Conservation (phyloP, 2,113 vertebrate species). For the Lepus timidus region DNA sequence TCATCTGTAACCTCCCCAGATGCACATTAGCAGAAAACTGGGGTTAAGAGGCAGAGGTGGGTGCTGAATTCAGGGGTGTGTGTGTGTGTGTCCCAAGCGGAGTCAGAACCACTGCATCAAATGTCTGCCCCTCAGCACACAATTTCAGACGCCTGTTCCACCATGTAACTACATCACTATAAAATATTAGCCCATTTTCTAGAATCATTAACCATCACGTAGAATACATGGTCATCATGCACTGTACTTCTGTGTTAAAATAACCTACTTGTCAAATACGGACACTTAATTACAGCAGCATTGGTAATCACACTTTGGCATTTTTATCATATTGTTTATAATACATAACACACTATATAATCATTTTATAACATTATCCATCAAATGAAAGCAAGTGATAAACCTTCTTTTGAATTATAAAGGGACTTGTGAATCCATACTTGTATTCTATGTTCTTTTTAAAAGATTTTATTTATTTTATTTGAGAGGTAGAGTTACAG, state of each 20-base stretch:
- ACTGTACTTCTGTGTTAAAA: constrained; percentile 20
- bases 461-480: too few relatives aligned
- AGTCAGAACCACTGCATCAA: too few relatives aligned
- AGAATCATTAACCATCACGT: background rate
- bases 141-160: background rate
- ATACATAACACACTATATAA: too few relatives aligned
- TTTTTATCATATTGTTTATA: background rate
- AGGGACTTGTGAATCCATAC: background rate
- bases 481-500: too few relatives aligned
- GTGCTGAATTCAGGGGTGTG: too few relatives aligned
- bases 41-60: too few relatives aligned
- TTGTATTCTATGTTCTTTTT: background rate
- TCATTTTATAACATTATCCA: background rate
- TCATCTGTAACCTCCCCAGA: too few relatives aligned
- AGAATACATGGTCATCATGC: background rate
- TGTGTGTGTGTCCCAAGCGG: too few relatives aligned
- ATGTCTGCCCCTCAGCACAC: background rate
- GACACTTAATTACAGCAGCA: background rate
- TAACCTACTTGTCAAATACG: background rate
- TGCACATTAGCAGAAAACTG: too few relatives aligned
- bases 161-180: background rate
- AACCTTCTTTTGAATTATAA: background rate
- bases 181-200: background rate
- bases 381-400: background rate
- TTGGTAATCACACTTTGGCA: background rate